Conservation (phyloP, 2,797 vertebrate species). For the Danio tinwini region DNA sequence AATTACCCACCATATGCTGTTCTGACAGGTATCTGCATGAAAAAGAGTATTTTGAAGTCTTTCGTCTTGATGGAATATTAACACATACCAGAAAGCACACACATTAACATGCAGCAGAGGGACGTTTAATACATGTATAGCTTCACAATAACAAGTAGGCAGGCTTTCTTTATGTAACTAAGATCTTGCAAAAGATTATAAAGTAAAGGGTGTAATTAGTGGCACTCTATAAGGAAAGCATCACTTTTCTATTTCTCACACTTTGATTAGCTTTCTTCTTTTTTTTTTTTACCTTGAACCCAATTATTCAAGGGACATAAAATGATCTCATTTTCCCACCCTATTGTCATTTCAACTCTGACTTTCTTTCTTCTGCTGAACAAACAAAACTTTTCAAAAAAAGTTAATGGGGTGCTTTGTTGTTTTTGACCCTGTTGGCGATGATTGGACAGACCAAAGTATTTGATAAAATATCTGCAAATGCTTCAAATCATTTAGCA, state of each 20-base stretch:
- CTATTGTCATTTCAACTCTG: neutral
- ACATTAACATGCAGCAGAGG: conserved; percentile 11
- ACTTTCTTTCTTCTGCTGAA: neutral
- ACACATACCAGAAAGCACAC: conserved; percentile 16
- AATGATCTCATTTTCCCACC: neutral
- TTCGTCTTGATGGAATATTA: conserved; percentile 42
- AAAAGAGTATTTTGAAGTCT: conserved; percentile 38
- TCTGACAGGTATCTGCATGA: conserved; percentile 48
- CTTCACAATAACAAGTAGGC: conserved; percentile 27
- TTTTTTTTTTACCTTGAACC: neutral
- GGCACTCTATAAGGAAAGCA: neutral
- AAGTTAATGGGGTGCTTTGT: neutral
- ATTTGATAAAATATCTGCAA: neutral
- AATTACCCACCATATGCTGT: conserved; percentile 55
- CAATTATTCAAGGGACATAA: neutral
- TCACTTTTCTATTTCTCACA: conserved; percentile 1
- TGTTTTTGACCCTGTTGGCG: neutral
- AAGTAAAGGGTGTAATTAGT: conserved; percentile 22
- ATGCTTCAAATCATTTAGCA: neutral
- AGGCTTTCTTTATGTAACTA: conserved; percentile 22
- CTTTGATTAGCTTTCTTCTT: neutral
- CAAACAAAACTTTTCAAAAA: neutral
- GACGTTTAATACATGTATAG: conserved; percentile 29
- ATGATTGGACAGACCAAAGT: neutral
- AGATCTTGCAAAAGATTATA: conserved; percentile 3